Base-by-base conservation (phyloP, 2,888 invertebrate species). In the Podotricha telesiphe region DNA sequence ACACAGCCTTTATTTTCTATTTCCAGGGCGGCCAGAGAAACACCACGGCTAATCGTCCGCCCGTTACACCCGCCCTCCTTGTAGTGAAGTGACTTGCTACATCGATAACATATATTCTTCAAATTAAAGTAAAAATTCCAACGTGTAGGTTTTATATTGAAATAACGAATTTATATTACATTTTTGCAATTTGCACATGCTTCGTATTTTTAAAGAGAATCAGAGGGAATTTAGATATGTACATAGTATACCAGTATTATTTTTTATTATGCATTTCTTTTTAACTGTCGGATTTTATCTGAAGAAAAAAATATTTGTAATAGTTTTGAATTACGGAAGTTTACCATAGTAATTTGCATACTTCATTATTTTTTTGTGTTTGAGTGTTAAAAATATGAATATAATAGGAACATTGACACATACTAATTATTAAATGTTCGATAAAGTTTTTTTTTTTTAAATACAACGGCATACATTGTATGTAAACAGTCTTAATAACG, bases 1-100 rank as follows among this genome's bases (percentile, higher is more conserved):
- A 86, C 83, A 82, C 77, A 80, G 86, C 85, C 86, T 89, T 89
- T 91, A 89, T 91, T 90, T 91, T 91, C 91, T 89, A 89, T 91
- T 89, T 90, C 86, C 86, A 86, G 86, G 89, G 85, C 86, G 84
- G 81, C 77, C 82, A 81, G 85, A 83, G 88, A 85, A 86, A 88
- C 89, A 85, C 86, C 85, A 80, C 85, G 82, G 88, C 89, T 91
- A 91, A 91, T 91, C 89, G 89, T 79, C 86, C 85, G 83, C 87
- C 86, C 83, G 83, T 82, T 82, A 78, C n/a, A n/a, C 85, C 85
- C 85, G 79, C 84, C 86, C 45, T 15, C 85, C 83, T 80, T 82
- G 82, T 73, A 73, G 76, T 83, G 86, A 77, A 82, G 77, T 77
- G 85, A 53, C 50, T 72, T 76, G 74, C n/a, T 65, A 42, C 53